Evolutionary conservation across 2,797 vertebrate genomes (phyloP).

Genomic region (Lutjanus campechanus): DNA sequence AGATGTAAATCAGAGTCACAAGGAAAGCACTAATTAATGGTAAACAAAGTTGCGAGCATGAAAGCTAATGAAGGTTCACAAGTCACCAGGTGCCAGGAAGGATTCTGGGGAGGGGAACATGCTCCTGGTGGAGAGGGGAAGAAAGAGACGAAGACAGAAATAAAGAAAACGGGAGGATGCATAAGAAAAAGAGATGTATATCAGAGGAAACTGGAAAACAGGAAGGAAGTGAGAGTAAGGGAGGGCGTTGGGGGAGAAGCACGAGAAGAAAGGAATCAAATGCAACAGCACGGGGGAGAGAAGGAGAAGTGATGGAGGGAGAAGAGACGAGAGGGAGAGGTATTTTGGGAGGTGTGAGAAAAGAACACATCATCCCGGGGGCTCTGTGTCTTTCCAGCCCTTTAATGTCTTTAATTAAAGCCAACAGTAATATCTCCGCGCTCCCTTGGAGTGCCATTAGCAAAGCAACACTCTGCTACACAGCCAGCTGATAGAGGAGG

Average conservation of each 20-base stretch:
- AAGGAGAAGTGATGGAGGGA: slow-evolving; percentile 28
- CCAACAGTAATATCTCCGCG: slow-evolving; percentile 76
- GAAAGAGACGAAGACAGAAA: background rate
- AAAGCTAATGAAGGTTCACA: slow-evolving; percentile 46
- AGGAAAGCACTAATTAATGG: slow-evolving; percentile 64
- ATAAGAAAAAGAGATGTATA: slow-evolving; percentile 17
- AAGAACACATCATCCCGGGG: slow-evolving; percentile 69
- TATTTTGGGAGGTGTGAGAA: slow-evolving; percentile 71
- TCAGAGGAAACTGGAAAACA: slow-evolving; percentile 27
- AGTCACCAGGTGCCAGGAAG: slow-evolving; percentile 17
- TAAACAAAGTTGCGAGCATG: slow-evolving; percentile 49
- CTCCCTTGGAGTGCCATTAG: slow-evolving; percentile 79
- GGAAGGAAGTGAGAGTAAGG: slow-evolving; percentile 26
- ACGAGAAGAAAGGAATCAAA: slow-evolving; percentile 38
- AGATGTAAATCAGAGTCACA: slow-evolving; percentile 54
- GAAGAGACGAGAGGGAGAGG: slow-evolving; percentile 40
- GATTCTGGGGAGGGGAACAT: background rate
- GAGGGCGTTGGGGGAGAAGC: background rate
- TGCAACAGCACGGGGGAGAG: slow-evolving; percentile 30
- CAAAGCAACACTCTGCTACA: slow-evolving; percentile 67
- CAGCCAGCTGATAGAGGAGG: slow-evolving; percentile 57
- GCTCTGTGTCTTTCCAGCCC: slow-evolving; percentile 72
- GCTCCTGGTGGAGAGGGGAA: background rate
- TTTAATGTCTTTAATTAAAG: slow-evolving; percentile 87
- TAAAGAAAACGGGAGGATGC: background rate